These are phyloP conservation scores for Drosophila peninsularis DNA, from an alignment of 2,888 invertebrate genomes.

Conservation along the genomic window DNA sequence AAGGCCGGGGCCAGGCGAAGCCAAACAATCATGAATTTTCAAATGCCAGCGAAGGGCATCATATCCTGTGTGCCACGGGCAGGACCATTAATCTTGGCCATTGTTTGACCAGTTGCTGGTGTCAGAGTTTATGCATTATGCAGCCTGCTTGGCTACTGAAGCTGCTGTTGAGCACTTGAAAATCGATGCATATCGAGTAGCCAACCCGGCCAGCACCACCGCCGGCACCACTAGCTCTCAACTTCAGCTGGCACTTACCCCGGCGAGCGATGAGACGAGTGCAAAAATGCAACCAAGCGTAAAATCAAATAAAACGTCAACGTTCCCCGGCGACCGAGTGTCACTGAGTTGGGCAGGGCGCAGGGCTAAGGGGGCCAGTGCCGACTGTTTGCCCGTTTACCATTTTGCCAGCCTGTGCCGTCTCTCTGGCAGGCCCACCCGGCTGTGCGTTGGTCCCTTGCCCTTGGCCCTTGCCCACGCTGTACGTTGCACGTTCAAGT, in stretches of 20 bases:
- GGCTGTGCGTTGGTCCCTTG: conserved; percentile 51
- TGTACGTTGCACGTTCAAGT: conserved; percentile 59
- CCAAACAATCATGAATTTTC: conserved; percentile 51
- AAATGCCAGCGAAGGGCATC: conserved; percentile 28
- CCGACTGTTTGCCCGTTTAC: conserved; percentile 26
- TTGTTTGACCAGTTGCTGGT: conserved; percentile 62
- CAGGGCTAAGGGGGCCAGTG: conserved; percentile 46
- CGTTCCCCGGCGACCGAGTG: conserved; percentile 52
- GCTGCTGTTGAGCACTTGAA: conserved; percentile 51
- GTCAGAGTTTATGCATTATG: conserved; percentile 76
- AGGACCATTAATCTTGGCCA: conserved; percentile 71
- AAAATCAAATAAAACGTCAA: conserved; percentile 81
- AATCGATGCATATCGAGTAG: conserved; percentile 76
- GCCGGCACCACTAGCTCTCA: background rate
- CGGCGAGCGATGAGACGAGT: conserved; percentile 55
- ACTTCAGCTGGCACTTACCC: conserved; percentile 12
- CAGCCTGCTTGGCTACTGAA: conserved; percentile 45
- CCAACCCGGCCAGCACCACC: conserved; percentile 31
- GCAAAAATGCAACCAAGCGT: conserved; percentile 73
- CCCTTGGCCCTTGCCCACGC: conserved; percentile 19
- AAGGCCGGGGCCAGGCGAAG: conserved; percentile 1
- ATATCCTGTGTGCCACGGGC: conserved; percentile 46
- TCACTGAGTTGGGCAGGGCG: conserved; percentile 32
- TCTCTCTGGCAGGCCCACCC: conserved; percentile 43
- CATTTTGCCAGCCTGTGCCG: conserved; percentile 15